Conservation (phyloP, 2,888 invertebrate genomes). For the Leptinotarsa tumamoca region DNA sequence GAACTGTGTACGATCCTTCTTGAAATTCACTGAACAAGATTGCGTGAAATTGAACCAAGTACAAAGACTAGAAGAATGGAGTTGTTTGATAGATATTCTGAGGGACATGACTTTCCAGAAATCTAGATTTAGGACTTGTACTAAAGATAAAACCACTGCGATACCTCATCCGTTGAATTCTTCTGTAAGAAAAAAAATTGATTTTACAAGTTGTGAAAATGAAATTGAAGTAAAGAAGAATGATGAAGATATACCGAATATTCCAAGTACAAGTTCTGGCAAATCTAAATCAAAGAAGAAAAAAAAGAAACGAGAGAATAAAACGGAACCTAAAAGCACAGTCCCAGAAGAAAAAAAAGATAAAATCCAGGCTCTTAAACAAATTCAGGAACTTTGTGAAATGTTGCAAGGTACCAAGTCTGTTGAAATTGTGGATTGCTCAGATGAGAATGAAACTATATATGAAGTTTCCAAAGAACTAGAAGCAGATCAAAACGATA, state of each 20-base stretch:
- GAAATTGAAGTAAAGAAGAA: not conserved
- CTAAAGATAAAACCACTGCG: constrained; percentile 23
- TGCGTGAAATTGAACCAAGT: constrained; percentile 31
- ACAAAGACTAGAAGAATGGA: constrained; percentile 23
- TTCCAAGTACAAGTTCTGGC: not conserved
- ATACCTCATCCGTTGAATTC: constrained; percentile 14
- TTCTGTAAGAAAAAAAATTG: constrained; percentile 30
- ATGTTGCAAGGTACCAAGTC: not conserved
- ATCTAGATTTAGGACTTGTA: constrained; percentile 32
- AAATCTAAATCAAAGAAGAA: constrained; percentile 22
- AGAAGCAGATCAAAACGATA: not conserved
- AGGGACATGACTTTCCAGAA: constrained; percentile 35
- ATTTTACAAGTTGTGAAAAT: constrained; percentile 26
- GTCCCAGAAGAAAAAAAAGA: not conserved
- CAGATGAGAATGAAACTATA: not conserved
- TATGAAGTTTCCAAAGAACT: not conserved
- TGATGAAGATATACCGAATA: not conserved
- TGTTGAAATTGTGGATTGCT: not conserved
- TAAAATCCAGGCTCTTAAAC: constrained; percentile 5
- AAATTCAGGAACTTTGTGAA: constrained; percentile 16
- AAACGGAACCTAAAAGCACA: not conserved
- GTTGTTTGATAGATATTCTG: constrained; percentile 33
- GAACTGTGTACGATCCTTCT: constrained; percentile 33
- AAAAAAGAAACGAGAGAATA: not conserved
- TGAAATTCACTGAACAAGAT: constrained; percentile 37